Conservation (phyloP, 2,113 vertebrate genomes). For the Cettia cetti region DNA sequence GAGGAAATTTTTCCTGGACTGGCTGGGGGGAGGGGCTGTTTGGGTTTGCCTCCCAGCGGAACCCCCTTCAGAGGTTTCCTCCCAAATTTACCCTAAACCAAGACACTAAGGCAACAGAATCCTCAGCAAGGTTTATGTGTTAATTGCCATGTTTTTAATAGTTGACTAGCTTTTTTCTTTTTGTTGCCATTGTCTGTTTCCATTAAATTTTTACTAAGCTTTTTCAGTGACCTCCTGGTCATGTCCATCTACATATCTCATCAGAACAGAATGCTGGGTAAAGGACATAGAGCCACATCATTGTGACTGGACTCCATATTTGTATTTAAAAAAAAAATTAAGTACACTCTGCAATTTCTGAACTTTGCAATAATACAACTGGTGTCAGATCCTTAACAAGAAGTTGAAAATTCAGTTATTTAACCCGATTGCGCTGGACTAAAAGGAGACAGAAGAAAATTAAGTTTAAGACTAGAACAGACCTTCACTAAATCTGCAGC, state of each 20-base stretch:
- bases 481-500: neutral
- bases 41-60: too few relatives aligned
- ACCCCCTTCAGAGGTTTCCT: too few relatives aligned
- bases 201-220: neutral
- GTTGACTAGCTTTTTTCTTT: neutral
- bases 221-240: neutral
- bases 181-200: neutral
- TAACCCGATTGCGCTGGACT: neutral
- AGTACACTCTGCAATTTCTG: neutral
- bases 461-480: neutral
- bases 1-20: too few relatives aligned
- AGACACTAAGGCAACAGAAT: accelerated
- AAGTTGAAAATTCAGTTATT: neutral
- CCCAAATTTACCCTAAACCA: too few relatives aligned
- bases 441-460: neutral
- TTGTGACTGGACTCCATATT: neutral
- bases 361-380: neutral
- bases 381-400: neutral
- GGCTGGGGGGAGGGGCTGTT: too few relatives aligned
- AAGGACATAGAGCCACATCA: neutral
- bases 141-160: neutral
- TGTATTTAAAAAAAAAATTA: neutral
- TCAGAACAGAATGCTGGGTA: neutral
- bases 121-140: neutral
- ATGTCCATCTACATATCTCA: neutral